Base-by-base conservation (phyloP, 2,888 invertebrate species). In the Acanthosoma haemorrhoidale region DNA sequence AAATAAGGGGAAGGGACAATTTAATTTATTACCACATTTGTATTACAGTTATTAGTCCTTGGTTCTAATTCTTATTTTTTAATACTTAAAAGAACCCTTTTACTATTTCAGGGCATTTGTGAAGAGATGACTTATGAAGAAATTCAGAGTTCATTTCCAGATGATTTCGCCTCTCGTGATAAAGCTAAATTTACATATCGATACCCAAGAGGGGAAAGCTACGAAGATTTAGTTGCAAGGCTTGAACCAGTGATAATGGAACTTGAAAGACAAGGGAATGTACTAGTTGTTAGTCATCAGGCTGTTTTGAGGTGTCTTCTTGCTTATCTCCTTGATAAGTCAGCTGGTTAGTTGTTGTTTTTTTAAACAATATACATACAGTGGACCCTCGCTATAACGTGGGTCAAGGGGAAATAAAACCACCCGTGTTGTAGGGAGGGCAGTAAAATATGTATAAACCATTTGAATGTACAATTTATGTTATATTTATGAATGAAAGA, bases 201-300 rank as follows among this genome's bases (percentile, higher is more conserved):
- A 61, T 76, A 76, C 64, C 94, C 94, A 0, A 85, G 94, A 58
- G 94, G 94, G 0, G 93, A 98, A 83, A 96, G 96, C 77, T 99
- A 99, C 80, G 97, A 98, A 82, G 99, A 99, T 84, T 84, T 99
- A 76, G 98, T 99, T 18, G 96, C 96, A 2, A 83, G 99, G 32
- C 84, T 99, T 73, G 99, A 99, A 80, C 99, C 99, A 0, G 97
- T 98, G 71, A 98, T 98, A 77, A 96, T 98, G 97, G 98, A 99
- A 82, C 82, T 99, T 78, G 98, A 99, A 82, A 83, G 98, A 29
- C 97, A 96, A 81, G 94, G 94, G 57, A 96, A 96, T 80, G 96
- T 97, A 51, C 84, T 97, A 58, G 96, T 97, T 2, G 93, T 99
- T 4, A 94, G 94, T 8, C 99, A 99, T 82, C 97, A 99, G 82